Percentiles rank a stretch among this genome's conserved stretches.
Evolutionary conservation across 2,113 vertebrate species (phyloP).

Genomic region (Ia io): DNA sequence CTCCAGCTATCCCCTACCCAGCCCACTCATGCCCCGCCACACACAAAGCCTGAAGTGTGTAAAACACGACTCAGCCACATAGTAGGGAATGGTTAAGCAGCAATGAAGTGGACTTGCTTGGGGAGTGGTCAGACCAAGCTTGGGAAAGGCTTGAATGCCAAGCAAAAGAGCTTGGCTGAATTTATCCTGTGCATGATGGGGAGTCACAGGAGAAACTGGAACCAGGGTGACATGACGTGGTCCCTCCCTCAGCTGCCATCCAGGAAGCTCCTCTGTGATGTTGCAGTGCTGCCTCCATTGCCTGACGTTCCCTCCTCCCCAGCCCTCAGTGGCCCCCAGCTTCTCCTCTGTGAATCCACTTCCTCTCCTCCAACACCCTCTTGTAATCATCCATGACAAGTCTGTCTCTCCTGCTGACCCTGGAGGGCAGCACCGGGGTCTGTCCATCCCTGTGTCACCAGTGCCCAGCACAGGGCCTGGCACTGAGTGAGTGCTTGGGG

Average conservation of each 20-base stretch:
- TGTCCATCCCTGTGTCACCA: neutral
- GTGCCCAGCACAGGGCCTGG: neutral
- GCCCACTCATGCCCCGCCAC: neutral
- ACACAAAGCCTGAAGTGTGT: neutral
- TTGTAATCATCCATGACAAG: neutral
- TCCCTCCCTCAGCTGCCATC: neutral
- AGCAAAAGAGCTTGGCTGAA: neutral
- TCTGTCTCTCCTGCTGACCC: neutral
- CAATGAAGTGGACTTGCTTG: neutral
- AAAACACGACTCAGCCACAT: neutral
- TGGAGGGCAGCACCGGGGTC: neutral
- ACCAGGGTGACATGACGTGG: fast-evolving
- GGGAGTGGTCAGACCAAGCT: neutral
- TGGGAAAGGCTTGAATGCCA: neutral
- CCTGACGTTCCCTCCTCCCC: neutral
- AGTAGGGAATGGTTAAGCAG: neutral
- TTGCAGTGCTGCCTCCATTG: neutral
- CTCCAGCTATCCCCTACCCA: neutral
- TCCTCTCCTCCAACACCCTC: neutral
- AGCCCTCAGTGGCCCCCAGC: neutral
- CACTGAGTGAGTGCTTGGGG: neutral
- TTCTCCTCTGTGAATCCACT: neutral
- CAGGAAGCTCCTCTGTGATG: neutral
- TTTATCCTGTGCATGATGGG: neutral
- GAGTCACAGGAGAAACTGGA: neutral